A percentile compares a stretch with the other conserved stretches of the same genome.
Conservation (phyloP, 2,888 invertebrate genomes). For the Metopia argyrocephala region DNA sequence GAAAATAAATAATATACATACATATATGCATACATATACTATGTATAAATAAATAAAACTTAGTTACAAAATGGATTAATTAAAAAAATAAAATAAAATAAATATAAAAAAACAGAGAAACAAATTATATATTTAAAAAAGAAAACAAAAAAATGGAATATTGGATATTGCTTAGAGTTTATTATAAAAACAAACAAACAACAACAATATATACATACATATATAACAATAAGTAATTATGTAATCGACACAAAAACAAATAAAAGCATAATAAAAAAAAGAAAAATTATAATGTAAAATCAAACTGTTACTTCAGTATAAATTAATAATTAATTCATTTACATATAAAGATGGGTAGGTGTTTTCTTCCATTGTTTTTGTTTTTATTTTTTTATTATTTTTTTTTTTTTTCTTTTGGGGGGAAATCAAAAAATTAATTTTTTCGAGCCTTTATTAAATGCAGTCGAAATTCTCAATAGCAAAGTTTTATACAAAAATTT, state of each 20-base stretch:
- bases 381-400: too few species aligned
- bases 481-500: too few species aligned
- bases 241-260: constrained; percentile 59
- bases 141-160: constrained; percentile 43
- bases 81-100: constrained; percentile 37
- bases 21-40: constrained; percentile 8
- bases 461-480: too few species aligned
- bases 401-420: too few species aligned
- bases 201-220: constrained; percentile 45
- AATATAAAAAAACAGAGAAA: constrained; percentile 35
- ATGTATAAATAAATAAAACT: constrained; percentile 41
- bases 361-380: too few species aligned
- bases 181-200: constrained; percentile 55
- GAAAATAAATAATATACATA: constrained; percentile 15
- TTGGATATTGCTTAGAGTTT: constrained; percentile 65
- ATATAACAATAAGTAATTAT: constrained; percentile 63
- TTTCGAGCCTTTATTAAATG: too few species aligned
- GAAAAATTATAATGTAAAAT: constrained; percentile 57
- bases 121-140: constrained; percentile 60
- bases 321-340: neutral
- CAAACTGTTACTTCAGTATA: too few species aligned
- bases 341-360: neutral
- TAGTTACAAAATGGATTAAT: constrained; percentile 64
- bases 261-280: constrained; percentile 33
- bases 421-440: too few species aligned